These are phyloP conservation scores for Pteropus rufus DNA, from an alignment of 2,797 vertebrate species.

Conservation along the genomic window DNA sequence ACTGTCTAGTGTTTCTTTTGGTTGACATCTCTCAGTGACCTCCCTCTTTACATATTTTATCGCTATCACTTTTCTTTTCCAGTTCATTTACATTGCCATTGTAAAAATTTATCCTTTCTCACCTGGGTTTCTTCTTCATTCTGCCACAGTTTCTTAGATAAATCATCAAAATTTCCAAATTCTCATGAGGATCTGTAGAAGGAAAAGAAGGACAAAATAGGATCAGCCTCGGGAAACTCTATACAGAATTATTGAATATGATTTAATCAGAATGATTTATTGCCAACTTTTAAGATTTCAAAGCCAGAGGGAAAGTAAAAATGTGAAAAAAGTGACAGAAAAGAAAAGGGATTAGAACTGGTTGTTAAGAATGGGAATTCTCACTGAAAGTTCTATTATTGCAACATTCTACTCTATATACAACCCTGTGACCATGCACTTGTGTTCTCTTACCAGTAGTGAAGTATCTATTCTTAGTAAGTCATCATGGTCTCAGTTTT, in stretches of 20 bases:
- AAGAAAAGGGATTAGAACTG: not conserved
- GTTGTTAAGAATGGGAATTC: not conserved
- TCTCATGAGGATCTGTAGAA: not conserved
- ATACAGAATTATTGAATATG: not conserved
- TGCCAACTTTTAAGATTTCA: not conserved
- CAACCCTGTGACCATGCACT: not conserved
- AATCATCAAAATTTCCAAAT: not conserved
- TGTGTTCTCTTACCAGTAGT: not conserved
- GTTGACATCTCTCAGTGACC: not conserved
- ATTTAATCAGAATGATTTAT: not conserved
- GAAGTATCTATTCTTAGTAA: not conserved
- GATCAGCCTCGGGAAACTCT: not conserved
- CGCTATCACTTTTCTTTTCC: not conserved
- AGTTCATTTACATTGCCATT: not conserved
- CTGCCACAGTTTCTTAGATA: not conserved
- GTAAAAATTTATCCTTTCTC: slow-evolving; percentile 10
- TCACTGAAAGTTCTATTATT: not conserved
- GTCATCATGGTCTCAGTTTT: not conserved
- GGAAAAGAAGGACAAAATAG: not conserved
- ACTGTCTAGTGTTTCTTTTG: not conserved
- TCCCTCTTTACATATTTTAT: not conserved
- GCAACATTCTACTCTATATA: slow-evolving; percentile 21
- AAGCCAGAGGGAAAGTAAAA: not conserved
- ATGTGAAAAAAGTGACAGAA: not conserved
- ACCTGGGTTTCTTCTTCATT: not conserved